Evolutionary conservation across 2,888 invertebrate genomes (phyloP).

Genomic region (Leistus spinibarbis): DNA sequence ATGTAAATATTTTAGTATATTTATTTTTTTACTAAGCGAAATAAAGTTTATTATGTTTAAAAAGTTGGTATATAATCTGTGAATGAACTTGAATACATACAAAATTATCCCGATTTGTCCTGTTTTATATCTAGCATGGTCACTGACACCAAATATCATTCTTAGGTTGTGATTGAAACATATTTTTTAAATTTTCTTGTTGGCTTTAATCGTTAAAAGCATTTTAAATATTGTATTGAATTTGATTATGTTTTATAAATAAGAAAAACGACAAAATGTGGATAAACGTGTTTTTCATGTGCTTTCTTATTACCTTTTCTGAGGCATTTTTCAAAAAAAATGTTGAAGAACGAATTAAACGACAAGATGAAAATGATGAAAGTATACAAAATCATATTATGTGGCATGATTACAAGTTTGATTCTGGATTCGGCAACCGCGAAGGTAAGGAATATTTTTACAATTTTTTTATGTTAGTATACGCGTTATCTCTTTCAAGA

Average conservation of each 20-base stretch:
- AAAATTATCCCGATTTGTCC: not conserved
- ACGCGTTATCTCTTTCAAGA: too few species aligned
- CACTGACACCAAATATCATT: not conserved
- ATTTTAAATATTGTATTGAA: not conserved
- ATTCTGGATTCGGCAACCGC: constrained; percentile 52
- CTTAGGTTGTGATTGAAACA: not conserved
- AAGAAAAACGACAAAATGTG: not conserved
- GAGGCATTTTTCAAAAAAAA: not conserved
- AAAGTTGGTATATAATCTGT: not conserved
- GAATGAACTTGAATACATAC: not conserved
- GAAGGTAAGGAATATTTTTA: constrained; percentile 52
- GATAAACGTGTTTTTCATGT: not conserved
- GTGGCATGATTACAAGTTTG: constrained; percentile 54
- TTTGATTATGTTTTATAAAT: not conserved
- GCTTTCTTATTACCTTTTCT: not conserved
- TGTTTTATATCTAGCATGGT: not conserved
- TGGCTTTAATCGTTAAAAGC: not conserved
- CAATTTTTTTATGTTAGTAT: too few species aligned
- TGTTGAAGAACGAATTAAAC: not conserved
- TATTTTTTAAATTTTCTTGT: not conserved
- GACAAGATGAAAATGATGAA: too few species aligned
- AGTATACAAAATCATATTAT: constrained; percentile 30
- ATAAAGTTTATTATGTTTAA: not conserved
- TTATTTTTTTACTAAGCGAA: not conserved
- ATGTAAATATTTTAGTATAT: not conserved